Evolutionary conservation across 2,797 vertebrate genomes (phyloP).

Genomic region (Eulemur coronatus): DNA sequence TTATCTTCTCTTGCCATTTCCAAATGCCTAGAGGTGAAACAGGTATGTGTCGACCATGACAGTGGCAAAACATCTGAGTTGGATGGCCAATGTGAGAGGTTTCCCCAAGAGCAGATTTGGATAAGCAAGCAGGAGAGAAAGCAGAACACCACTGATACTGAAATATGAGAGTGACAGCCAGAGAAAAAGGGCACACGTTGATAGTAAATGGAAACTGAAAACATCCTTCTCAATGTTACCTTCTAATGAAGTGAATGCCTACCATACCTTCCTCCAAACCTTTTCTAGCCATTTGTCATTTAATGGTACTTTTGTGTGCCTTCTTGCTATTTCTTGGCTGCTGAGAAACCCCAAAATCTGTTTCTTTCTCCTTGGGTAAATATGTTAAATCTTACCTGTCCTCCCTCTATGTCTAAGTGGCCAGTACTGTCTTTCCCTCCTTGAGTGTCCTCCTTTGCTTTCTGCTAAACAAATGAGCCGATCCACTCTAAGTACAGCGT

Average conservation of each 20-base stretch:
- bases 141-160: neutral
- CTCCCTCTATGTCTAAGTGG: neutral
- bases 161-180: neutral
- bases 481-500: neutral
- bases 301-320: neutral
- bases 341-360: neutral
- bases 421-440: neutral
- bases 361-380: neutral
- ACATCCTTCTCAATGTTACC: neutral
- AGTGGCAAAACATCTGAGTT: conserved; percentile 2
- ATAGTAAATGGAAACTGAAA: neutral
- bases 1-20: conserved; percentile 40
- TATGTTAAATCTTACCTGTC: neutral
- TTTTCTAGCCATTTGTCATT: neutral
- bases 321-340: neutral
- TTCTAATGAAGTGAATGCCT: neutral
- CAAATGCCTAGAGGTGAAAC: conserved; percentile 32
- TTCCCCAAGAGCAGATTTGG: neutral
- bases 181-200: neutral
- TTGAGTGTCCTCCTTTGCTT: neutral
- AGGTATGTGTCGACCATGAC: conserved; percentile 29
- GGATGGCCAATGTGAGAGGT: neutral
- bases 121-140: neutral
- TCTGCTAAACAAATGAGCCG: neutral
- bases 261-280: neutral